These are phyloP conservation scores for Hirtodrosophila trivittata DNA, from an alignment of 2,888 invertebrate species.

Conservation along the genomic window DNA sequence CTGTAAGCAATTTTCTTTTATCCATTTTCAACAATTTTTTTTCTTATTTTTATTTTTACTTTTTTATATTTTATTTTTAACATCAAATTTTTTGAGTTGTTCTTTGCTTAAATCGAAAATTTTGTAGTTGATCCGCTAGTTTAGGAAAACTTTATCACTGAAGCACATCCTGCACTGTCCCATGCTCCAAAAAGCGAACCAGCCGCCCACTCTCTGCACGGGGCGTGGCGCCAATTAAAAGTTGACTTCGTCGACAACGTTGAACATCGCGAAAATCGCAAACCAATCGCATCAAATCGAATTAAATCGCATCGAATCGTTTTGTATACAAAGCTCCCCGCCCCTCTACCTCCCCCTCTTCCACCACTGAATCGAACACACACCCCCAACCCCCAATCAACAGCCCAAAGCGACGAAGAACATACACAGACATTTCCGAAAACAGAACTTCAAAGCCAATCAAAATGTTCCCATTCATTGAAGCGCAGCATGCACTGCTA, in stretches of 20 bases:
- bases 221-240: conserved; percentile 52
- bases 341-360: neutral
- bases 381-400: neutral
- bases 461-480: conserved; percentile 64
- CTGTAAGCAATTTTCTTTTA: conserved; percentile 82
- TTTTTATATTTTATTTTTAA: conserved; percentile 1
- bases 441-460: conserved; percentile 62
- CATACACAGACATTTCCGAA: too few species aligned
- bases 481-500: conserved; percentile 56
- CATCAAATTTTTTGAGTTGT: neutral
- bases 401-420: conserved; percentile 12
- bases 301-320: conserved; percentile 49
- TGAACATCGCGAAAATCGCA: conserved; percentile 38
- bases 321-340: conserved; percentile 29
- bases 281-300: conserved; percentile 55
- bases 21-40: conserved; percentile 1
- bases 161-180: neutral
- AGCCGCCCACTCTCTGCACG: neutral
- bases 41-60: conserved; percentile 2
- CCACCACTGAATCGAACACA: neutral
- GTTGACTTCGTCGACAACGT: conserved; percentile 33
- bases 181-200: too few species aligned
- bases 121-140: conserved; percentile 6
- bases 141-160: conserved; percentile 6
- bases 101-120: too few species aligned